Conservation (phyloP, 2,113 vertebrate species). For the Hiodon tergisus region DNA sequence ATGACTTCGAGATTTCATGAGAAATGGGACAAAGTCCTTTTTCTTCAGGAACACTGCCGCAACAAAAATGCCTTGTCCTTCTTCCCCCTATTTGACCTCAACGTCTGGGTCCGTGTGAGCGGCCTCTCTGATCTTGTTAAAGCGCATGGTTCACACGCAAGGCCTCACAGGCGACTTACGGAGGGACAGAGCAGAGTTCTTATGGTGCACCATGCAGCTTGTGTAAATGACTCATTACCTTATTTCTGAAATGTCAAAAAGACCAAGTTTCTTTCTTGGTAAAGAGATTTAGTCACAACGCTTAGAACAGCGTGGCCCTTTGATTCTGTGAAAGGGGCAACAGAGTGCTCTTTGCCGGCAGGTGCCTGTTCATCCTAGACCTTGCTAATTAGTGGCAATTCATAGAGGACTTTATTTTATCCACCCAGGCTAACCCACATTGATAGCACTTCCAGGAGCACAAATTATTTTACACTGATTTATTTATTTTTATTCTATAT, state of each 20-base stretch:
- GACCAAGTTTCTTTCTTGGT: not conserved
- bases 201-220: slow-evolving; percentile 11
- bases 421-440: not conserved
- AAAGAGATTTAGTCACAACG: slow-evolving; percentile 15
- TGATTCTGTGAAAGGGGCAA: slow-evolving; percentile 2
- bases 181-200: not conserved
- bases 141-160: not conserved
- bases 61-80: slow-evolving; percentile 17
- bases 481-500: too few relatives aligned
- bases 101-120: not conserved
- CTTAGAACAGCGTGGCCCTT: not conserved
- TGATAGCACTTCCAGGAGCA: not conserved
- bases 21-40: not conserved
- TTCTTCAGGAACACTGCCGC: not conserved
- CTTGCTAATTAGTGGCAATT: not conserved
- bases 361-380: not conserved
- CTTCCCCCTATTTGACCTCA: not conserved
- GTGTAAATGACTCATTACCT: slow-evolving; percentile 25
- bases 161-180: not conserved
- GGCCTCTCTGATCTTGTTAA: not conserved
- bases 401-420: not conserved
- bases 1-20: not conserved
- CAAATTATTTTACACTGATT: not conserved
- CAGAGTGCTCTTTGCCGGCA: slow-evolving; percentile 1
- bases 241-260: not conserved